These are phyloP conservation scores for Cromileptes altivelis DNA, from an alignment of 2,113 vertebrate genomes.

Conservation along the genomic window DNA sequence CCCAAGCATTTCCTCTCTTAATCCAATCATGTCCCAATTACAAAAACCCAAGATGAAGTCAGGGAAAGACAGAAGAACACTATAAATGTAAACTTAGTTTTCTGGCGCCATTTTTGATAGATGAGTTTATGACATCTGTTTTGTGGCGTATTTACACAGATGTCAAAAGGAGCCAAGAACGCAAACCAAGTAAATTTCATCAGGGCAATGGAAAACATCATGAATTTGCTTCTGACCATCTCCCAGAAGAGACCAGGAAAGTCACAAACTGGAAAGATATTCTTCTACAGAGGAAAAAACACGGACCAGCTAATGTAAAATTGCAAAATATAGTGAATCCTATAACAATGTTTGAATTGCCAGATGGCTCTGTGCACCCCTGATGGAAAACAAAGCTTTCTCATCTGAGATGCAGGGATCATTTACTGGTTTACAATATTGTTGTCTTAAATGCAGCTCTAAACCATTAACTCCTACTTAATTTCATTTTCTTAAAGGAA, in stretches of 20 bases:
- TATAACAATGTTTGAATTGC: slow-evolving; percentile 27
- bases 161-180: slow-evolving; percentile 8
- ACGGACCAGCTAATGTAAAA: slow-evolving; percentile 20
- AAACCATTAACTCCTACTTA: slow-evolving; percentile 54
- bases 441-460: slow-evolving; percentile 31
- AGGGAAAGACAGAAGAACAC: slow-evolving; percentile 44
- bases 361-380: slow-evolving; percentile 15
- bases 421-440: slow-evolving; percentile 14
- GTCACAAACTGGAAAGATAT: neutral
- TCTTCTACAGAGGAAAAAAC: slow-evolving; percentile 7
- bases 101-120: slow-evolving; percentile 26
- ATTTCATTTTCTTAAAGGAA: slow-evolving; percentile 6
- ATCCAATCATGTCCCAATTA: slow-evolving; percentile 78
- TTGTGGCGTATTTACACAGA: slow-evolving; percentile 10
- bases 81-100: slow-evolving; percentile 44
- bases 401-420: slow-evolving; percentile 18
- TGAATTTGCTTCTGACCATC: neutral
- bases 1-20: slow-evolving; percentile 70
- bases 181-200: slow-evolving; percentile 6
- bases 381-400: slow-evolving; percentile 29
- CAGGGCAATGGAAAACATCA: slow-evolving; percentile 3
- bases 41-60: slow-evolving; percentile 67
- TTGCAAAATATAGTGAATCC: slow-evolving; percentile 15
- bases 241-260: slow-evolving; percentile 6
- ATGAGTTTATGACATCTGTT: slow-evolving; percentile 49